A percentile compares a stretch with the other conserved stretches of the same genome.
Evolutionary conservation across 2,888 invertebrate genomes (phyloP).

Genomic region (Polydrusus pterygomalis): DNA sequence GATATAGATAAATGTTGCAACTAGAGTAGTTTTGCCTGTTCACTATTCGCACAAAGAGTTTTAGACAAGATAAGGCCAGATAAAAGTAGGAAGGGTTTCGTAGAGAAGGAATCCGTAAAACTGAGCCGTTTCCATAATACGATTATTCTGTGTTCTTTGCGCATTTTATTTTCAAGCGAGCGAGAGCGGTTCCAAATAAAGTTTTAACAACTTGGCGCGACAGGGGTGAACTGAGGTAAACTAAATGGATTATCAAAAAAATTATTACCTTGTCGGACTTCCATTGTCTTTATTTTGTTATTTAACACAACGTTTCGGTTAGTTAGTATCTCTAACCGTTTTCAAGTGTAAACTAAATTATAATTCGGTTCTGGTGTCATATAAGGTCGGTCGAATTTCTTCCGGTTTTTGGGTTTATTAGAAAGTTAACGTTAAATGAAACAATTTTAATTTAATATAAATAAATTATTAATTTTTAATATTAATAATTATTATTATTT

Average conservation of each 20-base stretch:
- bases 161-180: slow-evolving; percentile 46
- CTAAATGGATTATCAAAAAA: background rate
- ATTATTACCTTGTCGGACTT: too few relatives aligned
- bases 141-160: slow-evolving; percentile 50
- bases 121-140: slow-evolving; percentile 50
- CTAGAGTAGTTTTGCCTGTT: slow-evolving; percentile 7
- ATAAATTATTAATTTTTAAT: too few relatives aligned
- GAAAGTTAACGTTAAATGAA: too few relatives aligned
- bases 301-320: too few relatives aligned
- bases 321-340: too few relatives aligned
- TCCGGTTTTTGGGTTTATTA: too few relatives aligned
- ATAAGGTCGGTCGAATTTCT: too few relatives aligned
- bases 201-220: slow-evolving; percentile 14
- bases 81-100: slow-evolving; percentile 40
- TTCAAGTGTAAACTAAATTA: too few relatives aligned
- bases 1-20: background rate
- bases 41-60: slow-evolving; percentile 19
- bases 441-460: too few relatives aligned
- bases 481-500: too few relatives aligned
- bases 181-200: slow-evolving; percentile 39
- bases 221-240: slow-evolving; percentile 6
- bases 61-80: slow-evolving; percentile 38
- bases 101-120: slow-evolving; percentile 43
- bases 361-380: too few relatives aligned
- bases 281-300: too few relatives aligned